Evolutionary conservation across 2,113 vertebrate genomes (phyloP).

Genomic region (Ancistrus triradiatus): DNA sequence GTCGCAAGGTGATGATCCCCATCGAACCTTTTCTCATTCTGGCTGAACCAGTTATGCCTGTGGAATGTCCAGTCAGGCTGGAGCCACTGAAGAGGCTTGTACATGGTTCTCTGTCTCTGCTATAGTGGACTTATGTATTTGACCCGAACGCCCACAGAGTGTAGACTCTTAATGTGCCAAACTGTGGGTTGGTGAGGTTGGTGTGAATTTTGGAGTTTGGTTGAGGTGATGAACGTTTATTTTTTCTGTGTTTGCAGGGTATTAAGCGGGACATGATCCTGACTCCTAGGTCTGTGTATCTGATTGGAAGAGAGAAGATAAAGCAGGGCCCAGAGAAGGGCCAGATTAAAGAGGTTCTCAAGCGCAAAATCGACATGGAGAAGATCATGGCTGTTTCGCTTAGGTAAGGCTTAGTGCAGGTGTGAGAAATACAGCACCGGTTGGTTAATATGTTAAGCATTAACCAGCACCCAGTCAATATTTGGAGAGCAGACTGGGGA

Average conservation of each 20-base stretch:
- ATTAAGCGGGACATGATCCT: constrained; percentile 93
- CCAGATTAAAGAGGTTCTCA: constrained; percentile 88
- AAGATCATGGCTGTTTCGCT: constrained; percentile 85
- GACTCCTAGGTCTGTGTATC: constrained; percentile 87
- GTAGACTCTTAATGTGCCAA: too few relatives aligned
- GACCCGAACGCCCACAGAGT: too few relatives aligned
- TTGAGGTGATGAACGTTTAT: background rate
- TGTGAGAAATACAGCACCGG: background rate
- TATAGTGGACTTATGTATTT: too few relatives aligned
- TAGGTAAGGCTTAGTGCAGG: constrained; percentile 72
- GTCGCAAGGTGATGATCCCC: too few relatives aligned
- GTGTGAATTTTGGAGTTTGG: too few relatives aligned
- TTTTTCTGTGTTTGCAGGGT: constrained; percentile 58
- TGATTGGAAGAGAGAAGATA: constrained; percentile 92
- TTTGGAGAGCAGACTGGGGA: background rate
- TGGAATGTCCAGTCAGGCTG: too few relatives aligned
- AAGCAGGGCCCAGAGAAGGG: constrained; percentile 94
- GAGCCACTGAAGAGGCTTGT: too few relatives aligned
- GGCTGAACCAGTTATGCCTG: too few relatives aligned
- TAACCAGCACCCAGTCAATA: constrained; percentile 5
- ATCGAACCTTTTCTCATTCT: too few relatives aligned
- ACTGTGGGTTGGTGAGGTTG: too few relatives aligned
- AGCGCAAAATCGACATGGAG: constrained; percentile 85
- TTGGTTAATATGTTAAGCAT: constrained; percentile 7
- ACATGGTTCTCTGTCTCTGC: too few relatives aligned